These are phyloP conservation scores for Sipunculus nudus DNA, from an alignment of 2,888 invertebrate species.

Conservation along the genomic window DNA sequence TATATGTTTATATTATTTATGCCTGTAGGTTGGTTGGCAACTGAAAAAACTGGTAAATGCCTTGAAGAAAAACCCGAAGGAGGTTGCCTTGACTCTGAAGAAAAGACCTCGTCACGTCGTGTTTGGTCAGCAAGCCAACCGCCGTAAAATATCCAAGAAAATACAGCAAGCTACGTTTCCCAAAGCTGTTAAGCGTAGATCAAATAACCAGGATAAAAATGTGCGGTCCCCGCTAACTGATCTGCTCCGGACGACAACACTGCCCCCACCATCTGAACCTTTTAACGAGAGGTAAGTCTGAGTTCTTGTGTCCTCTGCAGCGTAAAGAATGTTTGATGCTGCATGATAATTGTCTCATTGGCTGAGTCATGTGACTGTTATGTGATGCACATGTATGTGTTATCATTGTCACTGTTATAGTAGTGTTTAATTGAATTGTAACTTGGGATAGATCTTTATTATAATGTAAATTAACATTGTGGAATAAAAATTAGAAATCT, in stretches of 20 bases:
- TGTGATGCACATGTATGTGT: too few species aligned
- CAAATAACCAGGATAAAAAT: slow-evolving; percentile 3
- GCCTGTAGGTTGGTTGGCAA: slow-evolving; percentile 85
- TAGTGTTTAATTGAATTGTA: too few species aligned
- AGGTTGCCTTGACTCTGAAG: slow-evolving; percentile 82
- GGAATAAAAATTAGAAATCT: too few species aligned
- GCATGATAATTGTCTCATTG: too few species aligned
- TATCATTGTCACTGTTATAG: too few species aligned
- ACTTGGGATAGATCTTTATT: too few species aligned
- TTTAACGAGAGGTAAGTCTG: slow-evolving; percentile 17
- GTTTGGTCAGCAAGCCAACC: slow-evolving; percentile 72
- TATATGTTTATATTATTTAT: too few species aligned
- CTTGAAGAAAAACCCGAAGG: slow-evolving; percentile 79
- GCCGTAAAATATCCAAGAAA: slow-evolving; percentile 43
- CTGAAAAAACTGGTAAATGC: slow-evolving; percentile 78
- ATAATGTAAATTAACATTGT: too few species aligned
- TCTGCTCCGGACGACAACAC: slow-evolving; percentile 8
- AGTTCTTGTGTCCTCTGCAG: neutral
- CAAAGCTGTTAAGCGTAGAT: slow-evolving; percentile 17
- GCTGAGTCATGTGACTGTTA: too few species aligned
- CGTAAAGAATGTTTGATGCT: too few species aligned
- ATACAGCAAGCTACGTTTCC: slow-evolving; percentile 31
- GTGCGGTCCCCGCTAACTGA: slow-evolving; percentile 15
- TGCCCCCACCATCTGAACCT: slow-evolving; percentile 11
- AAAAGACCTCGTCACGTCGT: slow-evolving; percentile 81